Percentiles rank a stretch among this genome's conserved stretches.
Evolutionary conservation across 2,797 vertebrate species (phyloP).

Genomic region (Melanotaenia pygmaea): DNA sequence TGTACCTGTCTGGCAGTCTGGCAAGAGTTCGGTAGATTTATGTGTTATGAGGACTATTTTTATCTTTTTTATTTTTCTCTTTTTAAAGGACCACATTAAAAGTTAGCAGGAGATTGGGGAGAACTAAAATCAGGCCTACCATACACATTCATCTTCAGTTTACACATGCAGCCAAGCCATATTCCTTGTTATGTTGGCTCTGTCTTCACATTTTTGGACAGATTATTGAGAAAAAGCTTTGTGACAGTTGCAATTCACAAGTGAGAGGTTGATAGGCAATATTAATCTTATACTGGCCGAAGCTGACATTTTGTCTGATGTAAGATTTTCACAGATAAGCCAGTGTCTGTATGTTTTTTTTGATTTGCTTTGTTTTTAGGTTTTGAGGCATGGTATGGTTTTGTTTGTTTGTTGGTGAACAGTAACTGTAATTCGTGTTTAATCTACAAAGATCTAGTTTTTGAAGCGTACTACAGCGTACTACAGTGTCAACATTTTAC

Average conservation of each 20-base stretch:
- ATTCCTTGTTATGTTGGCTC: constrained; percentile 8
- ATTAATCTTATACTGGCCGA: background rate
- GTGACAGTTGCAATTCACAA: background rate
- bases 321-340: background rate
- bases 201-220: background rate
- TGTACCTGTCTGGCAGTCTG: constrained; percentile 45
- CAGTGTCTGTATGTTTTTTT: background rate
- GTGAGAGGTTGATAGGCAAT: background rate
- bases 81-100: constrained; percentile 15
- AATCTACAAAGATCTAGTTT: background rate
- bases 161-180: constrained; percentile 24
- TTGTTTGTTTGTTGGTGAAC: background rate
- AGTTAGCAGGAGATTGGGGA: constrained; percentile 2
- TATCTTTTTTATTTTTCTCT: too few species aligned
- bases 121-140: constrained; percentile 10
- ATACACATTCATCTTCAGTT: constrained; percentile 32
- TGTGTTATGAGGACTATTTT: constrained; percentile 47
- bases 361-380: background rate
- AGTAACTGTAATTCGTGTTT: background rate
- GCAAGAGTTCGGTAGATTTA: constrained; percentile 40
- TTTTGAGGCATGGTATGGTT: background rate
- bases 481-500: too few species aligned
- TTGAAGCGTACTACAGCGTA: too few species aligned
- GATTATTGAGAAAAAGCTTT: background rate
- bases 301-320: background rate